Conservation (phyloP, 1,140 invertebrate genomes). For the Ptiloglossa arizonensis region DNA sequence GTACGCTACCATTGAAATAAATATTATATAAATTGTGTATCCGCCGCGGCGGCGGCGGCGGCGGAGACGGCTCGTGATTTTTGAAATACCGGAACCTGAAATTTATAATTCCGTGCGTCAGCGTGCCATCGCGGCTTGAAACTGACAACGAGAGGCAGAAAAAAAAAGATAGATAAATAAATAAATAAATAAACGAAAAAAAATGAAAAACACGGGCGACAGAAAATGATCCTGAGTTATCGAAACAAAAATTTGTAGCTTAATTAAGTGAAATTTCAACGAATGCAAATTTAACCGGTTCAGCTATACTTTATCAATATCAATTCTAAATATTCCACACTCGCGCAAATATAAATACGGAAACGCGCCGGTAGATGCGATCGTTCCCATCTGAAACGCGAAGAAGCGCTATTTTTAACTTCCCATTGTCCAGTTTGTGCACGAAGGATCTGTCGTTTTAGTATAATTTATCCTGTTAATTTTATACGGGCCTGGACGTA, state of each 20-base stretch:
- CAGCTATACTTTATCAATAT: slow-evolving; percentile 10
- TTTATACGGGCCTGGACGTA: not conserved
- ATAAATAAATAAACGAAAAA: too few relatives aligned
- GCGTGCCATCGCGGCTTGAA: not conserved
- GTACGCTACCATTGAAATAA: slow-evolving; percentile 14
- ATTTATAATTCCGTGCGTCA: slow-evolving; percentile 31
- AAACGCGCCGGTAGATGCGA: not conserved
- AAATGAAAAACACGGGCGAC: too few relatives aligned
- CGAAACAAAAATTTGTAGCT: not conserved
- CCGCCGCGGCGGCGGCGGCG: not conserved
- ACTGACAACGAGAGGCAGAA: not conserved
- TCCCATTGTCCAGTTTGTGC: not conserved
- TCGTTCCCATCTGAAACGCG: not conserved
- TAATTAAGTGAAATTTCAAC: slow-evolving; percentile 5
- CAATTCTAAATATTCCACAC: slow-evolving; percentile 5
- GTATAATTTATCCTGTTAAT: slow-evolving; percentile 38
- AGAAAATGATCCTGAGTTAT: not conserved
- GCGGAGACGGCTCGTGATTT: not conserved
- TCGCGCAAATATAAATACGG: not conserved
- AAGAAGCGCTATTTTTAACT: not conserved
- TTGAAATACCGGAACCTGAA: slow-evolving; percentile 1
- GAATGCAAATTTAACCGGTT: not conserved
- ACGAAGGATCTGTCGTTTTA: slow-evolving; percentile 8
- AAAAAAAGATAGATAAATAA: not conserved
- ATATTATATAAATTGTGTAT: slow-evolving; percentile 11